phyloP scores from a whole-genome alignment of 1,140 invertebrate genomes.

The Atta texana region DNA sequence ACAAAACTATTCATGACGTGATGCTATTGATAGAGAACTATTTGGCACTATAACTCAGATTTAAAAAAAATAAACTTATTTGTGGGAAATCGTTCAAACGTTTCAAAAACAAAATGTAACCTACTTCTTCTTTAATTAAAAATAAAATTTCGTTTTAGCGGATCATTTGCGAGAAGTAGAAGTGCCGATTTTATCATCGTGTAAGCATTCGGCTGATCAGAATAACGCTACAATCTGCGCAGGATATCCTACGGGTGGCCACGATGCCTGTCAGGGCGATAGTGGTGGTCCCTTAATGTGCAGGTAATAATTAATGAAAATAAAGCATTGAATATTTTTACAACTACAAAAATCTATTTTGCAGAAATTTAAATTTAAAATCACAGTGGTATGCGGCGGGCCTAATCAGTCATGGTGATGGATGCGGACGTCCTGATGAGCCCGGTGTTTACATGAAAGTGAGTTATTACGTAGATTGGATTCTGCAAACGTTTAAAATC shows the following conservation, averaged over 20 bases:
- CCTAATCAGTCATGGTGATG: slow-evolving; percentile 93
- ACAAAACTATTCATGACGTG: too few species aligned
- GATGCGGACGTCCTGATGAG: slow-evolving; percentile 91
- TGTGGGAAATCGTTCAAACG: neutral
- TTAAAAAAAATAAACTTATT: too few species aligned
- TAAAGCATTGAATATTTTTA: too few species aligned
- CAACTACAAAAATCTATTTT: neutral
- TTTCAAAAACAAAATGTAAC: neutral
- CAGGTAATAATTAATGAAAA: slow-evolving; percentile 76
- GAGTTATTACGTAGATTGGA: slow-evolving; percentile 91
- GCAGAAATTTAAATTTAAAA: slow-evolving; percentile 87
- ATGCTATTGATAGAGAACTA: too few species aligned
- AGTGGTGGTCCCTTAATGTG: slow-evolving; percentile 93
- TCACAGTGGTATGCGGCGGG: slow-evolving; percentile 92
- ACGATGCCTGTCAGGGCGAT: slow-evolving; percentile 94
- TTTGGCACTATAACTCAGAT: too few species aligned
- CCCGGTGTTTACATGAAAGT: slow-evolving; percentile 94
- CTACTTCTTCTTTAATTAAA: neutral
- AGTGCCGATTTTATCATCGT: slow-evolving; percentile 88
- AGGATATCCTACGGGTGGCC: slow-evolving; percentile 90
- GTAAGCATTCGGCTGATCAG: slow-evolving; percentile 88
- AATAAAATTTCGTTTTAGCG: slow-evolving; percentile 83
- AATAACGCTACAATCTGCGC: slow-evolving; percentile 91
- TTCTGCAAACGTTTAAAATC: slow-evolving; percentile 86
- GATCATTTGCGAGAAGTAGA: slow-evolving; percentile 91